These are phyloP conservation scores for Drosophila anomalipes DNA, from an alignment of 2,888 invertebrate species.

Conservation along the genomic window DNA sequence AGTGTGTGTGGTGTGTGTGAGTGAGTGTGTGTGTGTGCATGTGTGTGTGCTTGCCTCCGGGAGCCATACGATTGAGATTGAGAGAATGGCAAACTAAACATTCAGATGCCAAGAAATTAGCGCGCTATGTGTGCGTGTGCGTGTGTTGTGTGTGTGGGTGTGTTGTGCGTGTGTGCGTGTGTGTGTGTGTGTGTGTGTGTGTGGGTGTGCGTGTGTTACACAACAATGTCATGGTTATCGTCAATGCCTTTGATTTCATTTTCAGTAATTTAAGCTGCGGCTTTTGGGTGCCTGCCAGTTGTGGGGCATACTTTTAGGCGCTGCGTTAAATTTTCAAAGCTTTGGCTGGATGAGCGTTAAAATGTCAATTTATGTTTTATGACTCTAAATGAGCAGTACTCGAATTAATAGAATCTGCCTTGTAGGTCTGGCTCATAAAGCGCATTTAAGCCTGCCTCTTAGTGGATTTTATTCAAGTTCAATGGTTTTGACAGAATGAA, in stretches of 20 bases:
- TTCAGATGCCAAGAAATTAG: conserved; percentile 73
- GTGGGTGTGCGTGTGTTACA: conserved; percentile 17
- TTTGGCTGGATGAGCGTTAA: background rate
- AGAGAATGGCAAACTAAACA: conserved; percentile 58
- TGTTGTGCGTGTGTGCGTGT: conserved; percentile 15
- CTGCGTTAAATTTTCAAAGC: conserved; percentile 17
- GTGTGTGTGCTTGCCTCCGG: conserved; percentile 26
- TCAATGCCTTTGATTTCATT: conserved; percentile 56
- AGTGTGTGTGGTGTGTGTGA: background rate
- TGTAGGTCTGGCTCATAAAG: background rate
- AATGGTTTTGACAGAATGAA: background rate
- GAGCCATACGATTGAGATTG: conserved; percentile 12
- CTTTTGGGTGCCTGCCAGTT: conserved; percentile 30
- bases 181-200: background rate
- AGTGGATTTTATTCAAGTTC: background rate
- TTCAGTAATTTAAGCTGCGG: conserved; percentile 40
- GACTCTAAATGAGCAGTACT: background rate
- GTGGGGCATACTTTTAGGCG: conserved; percentile 73
- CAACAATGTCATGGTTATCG: conserved; percentile 72
- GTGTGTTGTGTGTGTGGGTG: conserved; percentile 17
- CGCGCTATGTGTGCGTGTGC: conserved; percentile 37
- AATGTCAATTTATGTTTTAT: background rate
- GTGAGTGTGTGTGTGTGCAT: conserved; percentile 16
- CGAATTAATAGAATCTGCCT: background rate
- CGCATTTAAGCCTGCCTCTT: background rate